Base-by-base conservation (phyloP, 2,888 invertebrate genomes). In the Patella caerulea region DNA sequence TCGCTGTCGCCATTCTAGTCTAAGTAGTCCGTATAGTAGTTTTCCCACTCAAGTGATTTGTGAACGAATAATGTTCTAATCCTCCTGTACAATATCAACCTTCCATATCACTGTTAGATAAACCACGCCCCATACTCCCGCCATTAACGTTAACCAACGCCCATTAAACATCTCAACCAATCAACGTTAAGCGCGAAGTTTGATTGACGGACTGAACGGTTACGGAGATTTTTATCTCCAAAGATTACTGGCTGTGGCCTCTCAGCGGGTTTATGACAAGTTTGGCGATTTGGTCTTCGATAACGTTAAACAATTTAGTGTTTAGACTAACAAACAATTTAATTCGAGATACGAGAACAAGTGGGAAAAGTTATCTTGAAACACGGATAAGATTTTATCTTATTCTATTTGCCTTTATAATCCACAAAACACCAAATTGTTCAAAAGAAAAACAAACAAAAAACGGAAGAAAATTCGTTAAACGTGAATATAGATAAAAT, bases 281-380 rank as follows among this genome's bases (percentile, higher is more conserved):
- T 65, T 65, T 65, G 12, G 19, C 65, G 65, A 65, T 65, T 24
- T 65, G n/a, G 19, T 24, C 11, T 65, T 65, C 65, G 65, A 65
- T 65, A 65, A 65, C 65, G 24, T 65, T 65, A 24, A 24, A 24
- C 19, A 45, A 24, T 65, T 65, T 65, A 24, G 65, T 65, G 65
- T 65, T 65, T 65, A 65, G 3, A 14, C 24, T 65, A 65, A 65
- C 65, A 65, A 65, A 65, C 65, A 65, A 65, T 65, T 65, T 65
- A 65, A 65, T 45, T 45, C 45, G 45, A 45, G 45, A 45, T 45
- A 9, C 9, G 45, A 45, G 45, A 45, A 45, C 45, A 45, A 45
- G 45, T 9, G 45, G 9, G 45, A 45, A 45, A 45, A 45, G 45
- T 45, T 45, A 45, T 45, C 45, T 45, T 45, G 45, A 45, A 45